Percentiles rank a stretch among this genome's conserved stretches.
phyloP scores from a whole-genome alignment of 1,140 invertebrate species.

The Zaprionus vittiger region DNA sequence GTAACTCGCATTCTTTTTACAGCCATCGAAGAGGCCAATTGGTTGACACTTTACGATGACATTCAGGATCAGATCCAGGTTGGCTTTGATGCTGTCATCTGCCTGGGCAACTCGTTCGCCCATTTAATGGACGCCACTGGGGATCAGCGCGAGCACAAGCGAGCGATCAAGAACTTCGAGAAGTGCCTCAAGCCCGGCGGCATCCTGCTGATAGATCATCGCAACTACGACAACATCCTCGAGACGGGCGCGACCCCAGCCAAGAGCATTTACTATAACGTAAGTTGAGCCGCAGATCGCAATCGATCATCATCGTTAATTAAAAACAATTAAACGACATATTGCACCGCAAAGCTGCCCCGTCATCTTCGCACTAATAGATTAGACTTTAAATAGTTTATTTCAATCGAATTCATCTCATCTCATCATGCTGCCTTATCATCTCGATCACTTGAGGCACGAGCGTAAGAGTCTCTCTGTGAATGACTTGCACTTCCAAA shows the following conservation, averaged over 20 bases:
- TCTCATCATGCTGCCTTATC: constrained; percentile 4
- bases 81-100: constrained; percentile 93
- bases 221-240: constrained; percentile 94
- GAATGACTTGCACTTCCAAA: constrained; percentile 52
- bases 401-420: constrained; percentile 12
- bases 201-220: constrained; percentile 92
- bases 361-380: constrained; percentile 57
- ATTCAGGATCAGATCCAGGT: constrained; percentile 86
- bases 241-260: constrained; percentile 89
- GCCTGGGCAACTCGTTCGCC: constrained; percentile 95
- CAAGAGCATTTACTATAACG: constrained; percentile 95
- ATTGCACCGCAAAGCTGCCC: constrained; percentile 28
- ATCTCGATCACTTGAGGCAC: constrained; percentile 27
- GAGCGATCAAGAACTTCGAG: constrained; percentile 91
- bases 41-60: constrained; percentile 90
- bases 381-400: constrained; percentile 11
- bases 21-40: constrained; percentile 94
- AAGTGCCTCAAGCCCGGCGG: constrained; percentile 93
- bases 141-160: constrained; percentile 92
- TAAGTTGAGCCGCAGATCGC: constrained; percentile 85
- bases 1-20: constrained; percentile 44
- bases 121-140: constrained; percentile 92
- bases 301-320: constrained; percentile 37
- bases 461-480: constrained; percentile 11
- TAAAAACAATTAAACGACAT: constrained; percentile 65